Conservation (phyloP, 2,113 vertebrate genomes). For the Dicrurus megarhynchus region DNA sequence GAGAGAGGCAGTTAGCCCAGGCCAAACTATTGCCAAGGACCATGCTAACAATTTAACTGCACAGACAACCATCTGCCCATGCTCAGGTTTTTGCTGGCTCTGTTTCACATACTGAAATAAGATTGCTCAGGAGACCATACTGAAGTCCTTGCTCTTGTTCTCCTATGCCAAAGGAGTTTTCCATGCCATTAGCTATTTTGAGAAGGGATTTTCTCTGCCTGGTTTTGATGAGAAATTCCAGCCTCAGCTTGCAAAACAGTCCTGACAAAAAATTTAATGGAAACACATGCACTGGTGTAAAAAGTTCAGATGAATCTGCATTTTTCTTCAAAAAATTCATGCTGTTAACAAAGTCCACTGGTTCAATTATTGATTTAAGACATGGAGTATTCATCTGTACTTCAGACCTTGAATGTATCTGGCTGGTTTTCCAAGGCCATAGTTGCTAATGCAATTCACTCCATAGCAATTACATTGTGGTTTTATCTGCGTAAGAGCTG, state of each 20-base stretch:
- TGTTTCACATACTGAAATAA: slow-evolving; percentile 3
- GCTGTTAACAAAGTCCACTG: slow-evolving; percentile 15
- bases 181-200: slow-evolving; percentile 25
- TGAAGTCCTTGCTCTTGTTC: not conserved
- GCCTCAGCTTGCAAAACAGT: not conserved
- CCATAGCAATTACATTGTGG: slow-evolving; percentile 29
- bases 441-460: slow-evolving; percentile 21
- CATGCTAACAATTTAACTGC: not conserved
- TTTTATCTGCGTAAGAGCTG: slow-evolving; percentile 28
- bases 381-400: not conserved
- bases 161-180: slow-evolving; percentile 21
- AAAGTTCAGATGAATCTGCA: slow-evolving; percentile 38
- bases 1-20: slow-evolving; percentile 12
- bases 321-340: slow-evolving; percentile 31
- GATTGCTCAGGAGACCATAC: slow-evolving; percentile 7
- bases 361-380: slow-evolving; percentile 19
- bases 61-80: not conserved
- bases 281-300: slow-evolving; percentile 35
- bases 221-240: slow-evolving; percentile 51
- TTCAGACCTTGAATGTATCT: slow-evolving; percentile 19
- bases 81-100: slow-evolving; percentile 35
- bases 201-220: slow-evolving; percentile 29
- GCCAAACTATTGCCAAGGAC: slow-evolving; percentile 30
- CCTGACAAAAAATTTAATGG: slow-evolving; percentile 31
- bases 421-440: slow-evolving; percentile 39